Percentiles rank a stretch among this genome's conserved stretches.
Evolutionary conservation across 2,888 invertebrate genomes (phyloP).

Genomic region (Julus scanicus): DNA sequence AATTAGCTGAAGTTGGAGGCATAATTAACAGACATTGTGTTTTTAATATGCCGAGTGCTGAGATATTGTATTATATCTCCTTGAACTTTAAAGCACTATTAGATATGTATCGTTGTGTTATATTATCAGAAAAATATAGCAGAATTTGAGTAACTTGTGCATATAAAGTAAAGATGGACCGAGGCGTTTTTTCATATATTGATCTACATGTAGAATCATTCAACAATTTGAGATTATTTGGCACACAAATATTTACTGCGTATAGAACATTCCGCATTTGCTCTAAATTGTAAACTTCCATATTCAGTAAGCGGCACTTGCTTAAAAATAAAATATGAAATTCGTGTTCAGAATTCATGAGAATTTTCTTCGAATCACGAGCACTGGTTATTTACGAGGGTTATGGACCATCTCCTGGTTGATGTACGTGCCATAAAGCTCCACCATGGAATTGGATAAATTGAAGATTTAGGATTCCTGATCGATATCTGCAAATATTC

Average conservation of each 20-base stretch:
- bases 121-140: too few species aligned
- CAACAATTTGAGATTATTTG: too few species aligned
- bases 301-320: not conserved
- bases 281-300: not conserved
- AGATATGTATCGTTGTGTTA: too few species aligned
- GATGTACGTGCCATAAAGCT: not conserved
- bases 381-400: not conserved
- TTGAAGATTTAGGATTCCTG: not conserved
- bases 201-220: too few species aligned
- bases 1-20: too few species aligned
- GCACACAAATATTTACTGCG: not conserved
- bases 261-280: not conserved
- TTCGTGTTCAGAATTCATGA: not conserved
- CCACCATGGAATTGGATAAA: not conserved
- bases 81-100: too few species aligned
- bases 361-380: not conserved
- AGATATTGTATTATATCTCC: too few species aligned
- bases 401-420: not conserved
- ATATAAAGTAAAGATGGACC: too few species aligned
- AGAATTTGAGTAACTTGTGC: too few species aligned
- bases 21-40: too few species aligned
- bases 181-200: too few species aligned
- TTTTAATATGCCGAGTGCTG: too few species aligned
- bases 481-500: conserved; percentile 24
- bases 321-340: not conserved